phyloP scores from a whole-genome alignment of 2,888 invertebrate genomes.

The Elaeidobius kamerunicus region DNA sequence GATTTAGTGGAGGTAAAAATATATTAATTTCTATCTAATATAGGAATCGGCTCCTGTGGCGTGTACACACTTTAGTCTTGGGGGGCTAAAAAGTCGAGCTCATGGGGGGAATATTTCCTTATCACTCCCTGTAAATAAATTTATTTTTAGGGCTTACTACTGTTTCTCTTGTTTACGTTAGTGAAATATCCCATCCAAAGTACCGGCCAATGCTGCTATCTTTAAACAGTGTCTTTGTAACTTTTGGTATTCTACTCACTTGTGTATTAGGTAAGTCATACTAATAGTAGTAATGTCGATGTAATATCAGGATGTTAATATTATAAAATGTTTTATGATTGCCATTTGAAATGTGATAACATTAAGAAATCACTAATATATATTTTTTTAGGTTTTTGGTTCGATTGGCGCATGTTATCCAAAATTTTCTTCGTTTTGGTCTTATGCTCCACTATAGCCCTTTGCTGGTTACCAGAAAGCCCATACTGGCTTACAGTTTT shows the following conservation, averaged over 20 bases:
- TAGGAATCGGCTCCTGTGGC: not conserved
- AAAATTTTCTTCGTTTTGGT: slow-evolving; percentile 49
- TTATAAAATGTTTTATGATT: no score
- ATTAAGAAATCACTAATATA: no score
- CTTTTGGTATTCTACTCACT: slow-evolving; percentile 56
- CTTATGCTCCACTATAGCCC: slow-evolving; percentile 42
- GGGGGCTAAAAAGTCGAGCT: not conserved
- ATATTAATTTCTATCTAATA: not conserved
- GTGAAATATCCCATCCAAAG: slow-evolving; percentile 56
- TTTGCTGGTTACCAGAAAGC: slow-evolving; percentile 55
- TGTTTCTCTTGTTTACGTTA: slow-evolving; percentile 55
- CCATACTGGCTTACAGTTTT: slow-evolving; percentile 57
- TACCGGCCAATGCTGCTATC: slow-evolving; percentile 56
- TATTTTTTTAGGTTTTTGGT: slow-evolving; percentile 45
- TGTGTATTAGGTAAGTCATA: slow-evolving; percentile 49
- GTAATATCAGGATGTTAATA: no score
- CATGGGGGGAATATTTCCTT: not conserved
- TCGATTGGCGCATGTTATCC: slow-evolving; percentile 54
- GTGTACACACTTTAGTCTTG: not conserved
- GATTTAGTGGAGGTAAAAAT: slow-evolving; percentile 5
- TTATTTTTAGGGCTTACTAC: slow-evolving; percentile 51
- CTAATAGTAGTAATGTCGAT: no score
- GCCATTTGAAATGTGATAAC: no score
- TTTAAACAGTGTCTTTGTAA: slow-evolving; percentile 57
- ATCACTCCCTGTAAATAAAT: not conserved